These are phyloP conservation scores for Microtus oregoni DNA, from an alignment of 2,113 vertebrate genomes.

Conservation along the genomic window DNA sequence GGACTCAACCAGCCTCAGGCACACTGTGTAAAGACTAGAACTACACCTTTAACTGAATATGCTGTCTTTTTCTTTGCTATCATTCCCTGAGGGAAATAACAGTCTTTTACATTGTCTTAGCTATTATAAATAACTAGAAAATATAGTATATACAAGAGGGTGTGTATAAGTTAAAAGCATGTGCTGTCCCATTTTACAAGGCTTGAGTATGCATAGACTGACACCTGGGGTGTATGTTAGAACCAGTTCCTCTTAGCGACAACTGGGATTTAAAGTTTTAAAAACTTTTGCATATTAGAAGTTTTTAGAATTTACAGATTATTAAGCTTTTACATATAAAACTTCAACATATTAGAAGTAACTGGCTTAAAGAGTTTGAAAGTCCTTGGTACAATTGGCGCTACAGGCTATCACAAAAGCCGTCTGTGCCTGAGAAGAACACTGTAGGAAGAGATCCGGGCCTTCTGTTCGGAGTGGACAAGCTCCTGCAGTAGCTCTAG, in stretches of 20 bases:
- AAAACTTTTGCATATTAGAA: slow-evolving; percentile 4
- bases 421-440: neutral
- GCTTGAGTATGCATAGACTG: neutral
- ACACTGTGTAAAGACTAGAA: neutral
- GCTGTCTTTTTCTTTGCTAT: neutral
- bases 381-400: neutral
- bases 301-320: too few relatives aligned
- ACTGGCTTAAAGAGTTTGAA: neutral
- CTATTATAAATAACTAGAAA: neutral
- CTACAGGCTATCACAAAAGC: neutral
- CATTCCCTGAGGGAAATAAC: neutral
- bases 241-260: neutral
- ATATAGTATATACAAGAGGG: neutral
- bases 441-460: neutral
- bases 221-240: neutral
- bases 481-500: neutral
- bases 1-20: neutral
- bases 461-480: neutral
- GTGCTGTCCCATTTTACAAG: neutral
- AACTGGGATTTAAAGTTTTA: neutral
- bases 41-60: neutral
- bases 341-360: neutral
- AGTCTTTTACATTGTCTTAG: neutral
- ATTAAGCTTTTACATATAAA: too few relatives aligned
- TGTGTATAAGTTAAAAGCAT: neutral